phyloP scores from a whole-genome alignment of 1,140 invertebrate species.

The Zophobas atratus region DNA sequence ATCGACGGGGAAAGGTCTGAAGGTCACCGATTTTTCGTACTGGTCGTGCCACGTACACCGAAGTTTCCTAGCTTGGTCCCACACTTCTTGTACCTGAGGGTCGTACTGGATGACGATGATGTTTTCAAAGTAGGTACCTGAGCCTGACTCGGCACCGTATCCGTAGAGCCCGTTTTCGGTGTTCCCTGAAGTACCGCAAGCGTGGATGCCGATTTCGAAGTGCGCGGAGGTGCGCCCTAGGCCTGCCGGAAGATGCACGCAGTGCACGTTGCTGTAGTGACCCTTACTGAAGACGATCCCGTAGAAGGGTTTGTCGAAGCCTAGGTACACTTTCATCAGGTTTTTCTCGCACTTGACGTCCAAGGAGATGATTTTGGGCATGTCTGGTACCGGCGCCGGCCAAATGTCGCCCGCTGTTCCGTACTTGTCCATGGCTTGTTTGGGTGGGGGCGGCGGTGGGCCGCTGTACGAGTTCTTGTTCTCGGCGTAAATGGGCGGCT shows the following conservation, averaged over 20 bases:
- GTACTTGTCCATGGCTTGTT: slow-evolving; percentile 73
- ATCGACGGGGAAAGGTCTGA: slow-evolving; percentile 94
- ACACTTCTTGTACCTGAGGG: slow-evolving; percentile 95
- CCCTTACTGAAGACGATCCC: slow-evolving; percentile 96
- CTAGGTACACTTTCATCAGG: slow-evolving; percentile 92
- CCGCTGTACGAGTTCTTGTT: slow-evolving; percentile 77
- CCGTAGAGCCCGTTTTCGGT: slow-evolving; percentile 90
- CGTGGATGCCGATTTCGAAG: slow-evolving; percentile 92
- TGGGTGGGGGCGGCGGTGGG: slow-evolving; percentile 75
- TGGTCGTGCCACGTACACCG: slow-evolving; percentile 97
- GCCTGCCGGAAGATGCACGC: slow-evolving; percentile 91
- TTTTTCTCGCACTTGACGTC: slow-evolving; percentile 97
- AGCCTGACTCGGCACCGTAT: slow-evolving; percentile 86
- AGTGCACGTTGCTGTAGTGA: slow-evolving; percentile 92
- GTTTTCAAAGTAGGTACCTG: slow-evolving; percentile 95
- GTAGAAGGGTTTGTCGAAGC: slow-evolving; percentile 94
- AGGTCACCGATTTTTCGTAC: slow-evolving; percentile 96
- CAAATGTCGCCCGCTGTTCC: slow-evolving; percentile 79
- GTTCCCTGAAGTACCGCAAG: slow-evolving; percentile 92
- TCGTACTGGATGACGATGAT: slow-evolving; percentile 96
- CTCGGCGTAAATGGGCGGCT: slow-evolving; percentile 57
- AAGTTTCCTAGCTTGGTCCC: slow-evolving; percentile 94
- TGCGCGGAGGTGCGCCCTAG: slow-evolving; percentile 88
- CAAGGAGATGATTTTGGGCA: slow-evolving; percentile 92
- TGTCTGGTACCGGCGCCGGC: slow-evolving; percentile 85